Conservation (phyloP, 2,888 invertebrate genomes). For the Sclerodermus sp. region DNA sequence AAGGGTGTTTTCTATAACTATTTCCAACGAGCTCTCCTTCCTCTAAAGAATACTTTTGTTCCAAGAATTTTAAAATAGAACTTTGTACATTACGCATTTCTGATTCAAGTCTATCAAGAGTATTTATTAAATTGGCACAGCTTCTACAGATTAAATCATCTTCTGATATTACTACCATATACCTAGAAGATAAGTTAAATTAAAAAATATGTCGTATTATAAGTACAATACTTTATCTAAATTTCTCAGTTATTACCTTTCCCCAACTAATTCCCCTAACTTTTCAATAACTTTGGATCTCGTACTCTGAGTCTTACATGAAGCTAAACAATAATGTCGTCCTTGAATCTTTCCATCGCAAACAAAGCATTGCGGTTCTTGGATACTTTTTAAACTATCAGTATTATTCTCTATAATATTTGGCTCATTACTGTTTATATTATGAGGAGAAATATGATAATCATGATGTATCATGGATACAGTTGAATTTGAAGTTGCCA, state of each 20-base stretch:
- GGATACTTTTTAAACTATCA: background rate
- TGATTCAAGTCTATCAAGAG: conserved; percentile 50
- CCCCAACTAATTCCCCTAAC: conserved; percentile 54
- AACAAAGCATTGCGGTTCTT: conserved; percentile 43
- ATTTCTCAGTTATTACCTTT: conserved; percentile 35
- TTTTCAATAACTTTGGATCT: conserved; percentile 51
- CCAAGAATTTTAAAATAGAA: conserved; percentile 46
- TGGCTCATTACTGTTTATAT: background rate
- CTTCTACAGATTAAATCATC: conserved; percentile 55
- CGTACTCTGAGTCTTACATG: conserved; percentile 50
- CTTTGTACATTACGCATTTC: conserved; percentile 46
- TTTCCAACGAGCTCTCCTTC: conserved; percentile 49
- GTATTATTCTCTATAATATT: background rate
- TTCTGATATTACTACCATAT: conserved; percentile 54
- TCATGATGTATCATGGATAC: background rate
- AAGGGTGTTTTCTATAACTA: conserved; percentile 29
- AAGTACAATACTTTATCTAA: background rate
- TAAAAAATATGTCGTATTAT: background rate
- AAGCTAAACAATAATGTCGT: conserved; percentile 48
- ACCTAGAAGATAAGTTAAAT: conserved; percentile 43
- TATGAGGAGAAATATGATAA: background rate
- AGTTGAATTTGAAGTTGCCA: background rate
- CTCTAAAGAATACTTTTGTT: conserved; percentile 51
- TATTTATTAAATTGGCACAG: conserved; percentile 54
- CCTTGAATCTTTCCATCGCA: conserved; percentile 52